Conservation (phyloP, 2,888 invertebrate genomes). For the Heliconius cydno region DNA sequence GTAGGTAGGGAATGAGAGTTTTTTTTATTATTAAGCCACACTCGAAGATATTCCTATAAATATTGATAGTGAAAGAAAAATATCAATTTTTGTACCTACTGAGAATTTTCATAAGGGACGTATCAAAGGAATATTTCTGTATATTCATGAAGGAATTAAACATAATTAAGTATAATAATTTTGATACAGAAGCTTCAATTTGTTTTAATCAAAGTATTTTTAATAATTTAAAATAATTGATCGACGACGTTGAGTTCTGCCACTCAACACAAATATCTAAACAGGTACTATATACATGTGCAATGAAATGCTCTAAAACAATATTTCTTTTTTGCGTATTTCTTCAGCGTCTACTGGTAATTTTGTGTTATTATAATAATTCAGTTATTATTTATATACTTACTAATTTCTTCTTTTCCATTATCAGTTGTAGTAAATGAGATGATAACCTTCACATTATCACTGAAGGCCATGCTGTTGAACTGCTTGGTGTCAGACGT, state of each 20-base stretch:
- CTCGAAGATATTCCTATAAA: neutral
- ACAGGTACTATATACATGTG: too few species aligned
- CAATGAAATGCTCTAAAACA: too few species aligned
- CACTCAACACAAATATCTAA: too few species aligned
- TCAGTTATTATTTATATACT: slow-evolving; percentile 55
- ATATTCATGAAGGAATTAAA: neutral
- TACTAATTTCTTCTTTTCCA: slow-evolving; percentile 86
- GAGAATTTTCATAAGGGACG: neutral
- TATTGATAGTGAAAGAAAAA: too few species aligned
- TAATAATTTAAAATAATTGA: neutral
- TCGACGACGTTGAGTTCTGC: too few species aligned
- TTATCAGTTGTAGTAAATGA: slow-evolving; percentile 89
- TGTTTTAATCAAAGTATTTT: neutral
- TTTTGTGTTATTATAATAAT: too few species aligned
- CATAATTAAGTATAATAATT: neutral
- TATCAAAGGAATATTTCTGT: neutral
- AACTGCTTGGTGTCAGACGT: slow-evolving; percentile 89
- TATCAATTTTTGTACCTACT: too few species aligned
- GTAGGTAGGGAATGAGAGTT: too few species aligned
- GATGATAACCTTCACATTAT: slow-evolving; percentile 92
- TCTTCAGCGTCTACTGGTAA: too few species aligned
- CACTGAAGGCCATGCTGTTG: slow-evolving; percentile 91
- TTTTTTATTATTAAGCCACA: neutral
- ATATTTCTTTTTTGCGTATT: too few species aligned
- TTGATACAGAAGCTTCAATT: neutral